Percentiles rank a stretch among this genome's conserved stretches.
Evolutionary conservation across 1,140 invertebrate species (phyloP).

Genomic region (Phenacoccus solenopsis): DNA sequence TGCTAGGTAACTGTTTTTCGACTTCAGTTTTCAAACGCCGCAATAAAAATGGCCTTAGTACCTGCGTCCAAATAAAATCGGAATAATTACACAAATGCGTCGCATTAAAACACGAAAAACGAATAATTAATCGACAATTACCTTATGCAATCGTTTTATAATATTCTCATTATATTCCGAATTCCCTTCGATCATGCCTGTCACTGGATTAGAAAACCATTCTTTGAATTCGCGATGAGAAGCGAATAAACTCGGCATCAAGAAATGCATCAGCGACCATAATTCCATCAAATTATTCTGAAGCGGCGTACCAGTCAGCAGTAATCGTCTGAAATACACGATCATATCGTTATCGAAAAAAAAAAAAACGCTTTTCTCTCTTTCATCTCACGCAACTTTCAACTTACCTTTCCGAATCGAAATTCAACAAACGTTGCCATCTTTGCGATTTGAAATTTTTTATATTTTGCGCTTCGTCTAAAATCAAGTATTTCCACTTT

Average conservation of each 20-base stretch:
- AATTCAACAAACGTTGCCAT: slow-evolving; percentile 95
- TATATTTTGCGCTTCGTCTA: slow-evolving; percentile 99
- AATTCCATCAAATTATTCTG: slow-evolving; percentile 99
- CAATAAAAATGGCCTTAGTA: slow-evolving; percentile 92
- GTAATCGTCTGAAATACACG: slow-evolving; percentile 53
- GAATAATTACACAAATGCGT: slow-evolving; percentile 20
- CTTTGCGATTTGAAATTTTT: slow-evolving; percentile 99
- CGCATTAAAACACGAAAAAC: not conserved
- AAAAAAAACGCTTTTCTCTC: not conserved
- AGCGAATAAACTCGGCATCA: slow-evolving; percentile 98
- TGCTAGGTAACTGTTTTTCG: slow-evolving; percentile 98
- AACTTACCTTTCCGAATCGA: slow-evolving; percentile 76
- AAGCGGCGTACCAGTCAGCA: slow-evolving; percentile 95
- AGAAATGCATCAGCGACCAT: slow-evolving; percentile 99
- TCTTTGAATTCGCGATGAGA: slow-evolving; percentile 95
- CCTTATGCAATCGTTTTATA: slow-evolving; percentile 92
- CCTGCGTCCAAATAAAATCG: slow-evolving; percentile 42
- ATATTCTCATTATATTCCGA: slow-evolving; percentile 84
- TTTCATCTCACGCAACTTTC: not conserved
- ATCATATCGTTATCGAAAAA: slow-evolving; percentile 7
- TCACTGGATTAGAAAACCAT: slow-evolving; percentile 98
- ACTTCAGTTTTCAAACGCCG: slow-evolving; percentile 93
- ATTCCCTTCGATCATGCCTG: slow-evolving; percentile 95
- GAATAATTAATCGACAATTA: slow-evolving; percentile 31
- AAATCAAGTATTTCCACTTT: slow-evolving; percentile 97